Conservation (phyloP, 2,797 vertebrate genomes). For the Pteronotus mesoamericanus region DNA sequence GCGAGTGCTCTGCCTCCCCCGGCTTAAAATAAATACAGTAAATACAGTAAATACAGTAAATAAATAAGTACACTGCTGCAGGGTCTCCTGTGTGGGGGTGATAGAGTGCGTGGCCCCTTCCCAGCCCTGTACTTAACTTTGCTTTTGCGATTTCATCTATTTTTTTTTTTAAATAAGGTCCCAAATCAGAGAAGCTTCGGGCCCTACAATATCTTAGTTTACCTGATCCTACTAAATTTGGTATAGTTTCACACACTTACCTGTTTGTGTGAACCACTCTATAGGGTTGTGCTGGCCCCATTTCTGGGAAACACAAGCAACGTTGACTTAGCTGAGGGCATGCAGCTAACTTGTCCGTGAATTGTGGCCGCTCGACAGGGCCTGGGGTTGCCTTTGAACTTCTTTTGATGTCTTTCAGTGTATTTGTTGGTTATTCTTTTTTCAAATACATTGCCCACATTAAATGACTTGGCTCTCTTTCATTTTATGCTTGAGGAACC, state of each 20-base stretch:
- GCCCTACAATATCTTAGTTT: background rate
- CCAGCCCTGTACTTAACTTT: background rate
- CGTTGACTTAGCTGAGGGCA: background rate
- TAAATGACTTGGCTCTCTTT: background rate
- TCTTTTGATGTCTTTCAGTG: background rate
- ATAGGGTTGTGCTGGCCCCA: background rate
- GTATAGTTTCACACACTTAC: background rate
- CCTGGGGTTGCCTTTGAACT: background rate
- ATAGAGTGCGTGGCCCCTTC: background rate
- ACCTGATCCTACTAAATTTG: background rate
- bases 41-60: too few relatives aligned
- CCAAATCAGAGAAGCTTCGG: background rate
- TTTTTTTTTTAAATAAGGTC: background rate
- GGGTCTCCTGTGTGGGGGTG: accelerated
- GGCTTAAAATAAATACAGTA: background rate
- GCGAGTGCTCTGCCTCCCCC: background rate
- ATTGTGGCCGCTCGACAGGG: background rate
- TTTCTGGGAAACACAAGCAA: background rate
- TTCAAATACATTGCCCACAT: background rate
- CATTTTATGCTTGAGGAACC: background rate
- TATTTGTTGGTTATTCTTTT: background rate
- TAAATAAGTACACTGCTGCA: background rate
- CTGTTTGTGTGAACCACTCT: background rate
- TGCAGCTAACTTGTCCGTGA: background rate
- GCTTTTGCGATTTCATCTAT: background rate